These are phyloP conservation scores for Elymnias hypermnestra DNA, from an alignment of 1,140 invertebrate genomes.

Conservation along the genomic window DNA sequence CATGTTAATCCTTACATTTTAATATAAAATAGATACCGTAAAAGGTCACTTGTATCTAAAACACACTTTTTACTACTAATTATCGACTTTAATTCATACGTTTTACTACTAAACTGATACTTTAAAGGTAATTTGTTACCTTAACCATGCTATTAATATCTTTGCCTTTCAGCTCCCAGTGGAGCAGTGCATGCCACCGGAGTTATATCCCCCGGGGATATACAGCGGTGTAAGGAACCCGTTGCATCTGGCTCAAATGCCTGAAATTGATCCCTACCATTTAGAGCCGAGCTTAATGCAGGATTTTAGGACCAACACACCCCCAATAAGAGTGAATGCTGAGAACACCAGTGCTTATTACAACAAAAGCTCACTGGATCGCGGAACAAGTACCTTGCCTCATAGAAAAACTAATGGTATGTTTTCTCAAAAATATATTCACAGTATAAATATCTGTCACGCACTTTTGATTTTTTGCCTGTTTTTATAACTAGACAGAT, in stretches of 20 bases:
- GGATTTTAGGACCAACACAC: constrained; percentile 40
- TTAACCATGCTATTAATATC: too few species aligned
- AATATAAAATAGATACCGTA: too few species aligned
- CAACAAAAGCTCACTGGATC: constrained; percentile 38
- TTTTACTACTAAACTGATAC: too few species aligned
- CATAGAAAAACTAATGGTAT: constrained; percentile 11
- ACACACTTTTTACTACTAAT: too few species aligned
- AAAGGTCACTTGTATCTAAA: too few species aligned
- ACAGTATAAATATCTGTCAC: too few species aligned
- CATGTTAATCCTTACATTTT: too few species aligned
- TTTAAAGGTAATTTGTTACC: background rate
- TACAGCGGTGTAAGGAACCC: constrained; percentile 53
- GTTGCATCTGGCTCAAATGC: constrained; percentile 47
- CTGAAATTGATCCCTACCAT: constrained; percentile 47
- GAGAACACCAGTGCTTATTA: constrained; percentile 43
- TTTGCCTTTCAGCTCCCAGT: constrained; percentile 19
- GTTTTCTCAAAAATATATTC: too few species aligned
- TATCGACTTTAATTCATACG: too few species aligned
- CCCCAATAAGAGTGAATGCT: constrained; percentile 47
- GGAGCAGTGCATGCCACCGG: constrained; percentile 35
- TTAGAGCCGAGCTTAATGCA: constrained; percentile 29
- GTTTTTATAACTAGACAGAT: too few species aligned
- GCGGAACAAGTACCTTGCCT: constrained; percentile 34
- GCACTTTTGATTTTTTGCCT: too few species aligned
- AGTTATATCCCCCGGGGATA: constrained; percentile 40